These are phyloP conservation scores for Apoda limacodes DNA, from an alignment of 2,888 invertebrate genomes.

Conservation along the genomic window DNA sequence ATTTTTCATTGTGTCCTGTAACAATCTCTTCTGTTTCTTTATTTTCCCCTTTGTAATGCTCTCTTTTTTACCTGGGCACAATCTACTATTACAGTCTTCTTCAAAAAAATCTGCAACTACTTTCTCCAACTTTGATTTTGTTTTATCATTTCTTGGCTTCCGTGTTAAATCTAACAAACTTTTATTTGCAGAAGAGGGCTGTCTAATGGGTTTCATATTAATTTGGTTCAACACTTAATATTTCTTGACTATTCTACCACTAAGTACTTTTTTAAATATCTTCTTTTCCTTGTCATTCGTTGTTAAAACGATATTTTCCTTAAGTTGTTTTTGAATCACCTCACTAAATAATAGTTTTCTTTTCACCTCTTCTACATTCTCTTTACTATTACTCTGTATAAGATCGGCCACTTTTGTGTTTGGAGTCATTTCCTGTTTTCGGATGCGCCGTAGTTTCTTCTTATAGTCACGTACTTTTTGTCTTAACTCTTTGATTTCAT, in stretches of 20 bases:
- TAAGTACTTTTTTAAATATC: constrained; percentile 8
- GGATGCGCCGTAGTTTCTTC: constrained; percentile 9
- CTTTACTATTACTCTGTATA: constrained; percentile 15
- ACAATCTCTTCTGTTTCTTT: constrained; percentile 14
- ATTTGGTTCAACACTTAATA: constrained; percentile 14
- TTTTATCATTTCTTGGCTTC: constrained; percentile 10
- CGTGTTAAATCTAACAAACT: too few species aligned
- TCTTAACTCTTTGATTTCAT: constrained; percentile 8
- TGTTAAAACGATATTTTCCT: constrained; percentile 15
- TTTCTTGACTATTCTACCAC: constrained; percentile 7
- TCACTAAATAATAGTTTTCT: too few species aligned
- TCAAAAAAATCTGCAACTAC: constrained; percentile 15
- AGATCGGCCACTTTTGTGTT: constrained; percentile 15
- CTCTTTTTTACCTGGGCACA: constrained; percentile 17
- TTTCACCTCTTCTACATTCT: constrained; percentile 15
- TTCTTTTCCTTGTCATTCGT: constrained; percentile 3
- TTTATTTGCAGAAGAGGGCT: constrained; percentile 9
- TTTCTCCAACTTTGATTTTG: constrained; percentile 10
- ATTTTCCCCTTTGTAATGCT: constrained; percentile 11
- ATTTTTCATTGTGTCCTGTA: constrained; percentile 14
- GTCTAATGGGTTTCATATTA: constrained; percentile 19
- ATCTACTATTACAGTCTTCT: constrained; percentile 17
- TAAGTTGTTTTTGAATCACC: constrained; percentile 16
- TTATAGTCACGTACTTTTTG: constrained; percentile 7
- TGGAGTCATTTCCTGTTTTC: constrained; percentile 15